Evolutionary conservation across 2,113 vertebrate species (phyloP), one percentile per base, ranked within the genome.

Genomic region (Meles meles): DNA sequence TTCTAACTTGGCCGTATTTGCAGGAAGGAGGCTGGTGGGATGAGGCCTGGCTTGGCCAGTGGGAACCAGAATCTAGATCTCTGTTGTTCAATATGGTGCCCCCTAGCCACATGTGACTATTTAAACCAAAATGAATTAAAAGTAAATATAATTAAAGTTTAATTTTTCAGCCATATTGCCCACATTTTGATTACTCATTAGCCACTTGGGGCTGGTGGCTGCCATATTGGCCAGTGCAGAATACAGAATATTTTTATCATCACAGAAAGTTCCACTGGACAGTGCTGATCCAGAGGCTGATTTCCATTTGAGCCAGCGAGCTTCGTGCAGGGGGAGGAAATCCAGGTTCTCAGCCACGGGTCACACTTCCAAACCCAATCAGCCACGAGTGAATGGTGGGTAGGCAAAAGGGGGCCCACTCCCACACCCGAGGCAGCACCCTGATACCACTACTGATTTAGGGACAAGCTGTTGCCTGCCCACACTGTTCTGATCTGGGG

Each of bases 261-360:
- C 3, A 14, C 5, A 18, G 72, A 25, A 42, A 81, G 11, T 65
- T 52, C 59, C 15, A 6, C 5, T 7, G 20, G 25, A 4, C 18
- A 13, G 9, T 47, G 15, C 52, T 65, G 20, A 37, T 57, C 81
- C 14, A 9, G 20, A 9, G 34, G 12, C 34, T 71, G 34, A 44
- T 55, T 61, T 86, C 49, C 31, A 31, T 59, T 27, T 18, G n/a
- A 69, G 39, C 47, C 59, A 69, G 4, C 0, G 6, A 59, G 61
- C 44, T 57, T 71, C 18, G 6, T 5, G 0, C 9, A 2, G 21
- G 21, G 55, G 12, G 5, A 10, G 0, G 8, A 65, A 3, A 1
- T 69, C 44, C n/a, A 59, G 67, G 59, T 83, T 42, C 44, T 77
- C 5, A 18, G 74, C 9, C 23, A 0, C 23, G n/a, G 20, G 4